Percentiles rank a stretch among this genome's conserved stretches.
Conservation (phyloP, 2,888 invertebrate species). For the Microchrysa polita region DNA sequence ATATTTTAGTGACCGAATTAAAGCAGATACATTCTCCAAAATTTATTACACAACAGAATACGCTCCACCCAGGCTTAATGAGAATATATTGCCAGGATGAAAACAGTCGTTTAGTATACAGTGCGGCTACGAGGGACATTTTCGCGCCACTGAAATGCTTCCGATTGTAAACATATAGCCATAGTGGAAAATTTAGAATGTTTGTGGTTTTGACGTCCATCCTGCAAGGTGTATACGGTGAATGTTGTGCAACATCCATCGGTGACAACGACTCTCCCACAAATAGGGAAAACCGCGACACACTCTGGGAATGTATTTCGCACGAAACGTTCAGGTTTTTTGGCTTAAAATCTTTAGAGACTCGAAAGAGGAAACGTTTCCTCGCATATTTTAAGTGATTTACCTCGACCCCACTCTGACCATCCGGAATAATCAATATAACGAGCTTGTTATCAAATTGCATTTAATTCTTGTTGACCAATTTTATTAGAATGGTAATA, state of each 20-base stretch:
- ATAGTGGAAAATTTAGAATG: not conserved
- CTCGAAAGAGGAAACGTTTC: slow-evolving; percentile 31
- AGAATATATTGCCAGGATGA: not conserved
- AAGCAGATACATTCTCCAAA: not conserved
- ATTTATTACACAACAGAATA: slow-evolving; percentile 1
- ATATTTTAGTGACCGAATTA: not conserved
- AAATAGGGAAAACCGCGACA: slow-evolving; percentile 1
- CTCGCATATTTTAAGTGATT: slow-evolving; percentile 50
- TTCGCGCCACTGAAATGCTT: not conserved
- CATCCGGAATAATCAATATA: slow-evolving; percentile 52
- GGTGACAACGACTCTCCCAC: not conserved
- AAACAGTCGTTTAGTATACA: not conserved
- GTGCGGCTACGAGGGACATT: not conserved
- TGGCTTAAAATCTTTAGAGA: not conserved
- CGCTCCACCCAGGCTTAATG: not conserved
- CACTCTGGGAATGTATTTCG: not conserved
- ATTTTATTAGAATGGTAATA: slow-evolving; percentile 49
- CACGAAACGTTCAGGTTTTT: not conserved
- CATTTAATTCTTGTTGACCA: slow-evolving; percentile 52
- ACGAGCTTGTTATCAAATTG: slow-evolving; percentile 50
- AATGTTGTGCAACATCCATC: not conserved
- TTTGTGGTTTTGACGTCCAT: not conserved
- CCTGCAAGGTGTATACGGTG: not conserved
- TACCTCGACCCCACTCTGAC: slow-evolving; percentile 46
- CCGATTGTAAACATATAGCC: not conserved